phyloP scores from a whole-genome alignment of 2,113 vertebrate genomes.

The Gambusia holbrooki region DNA sequence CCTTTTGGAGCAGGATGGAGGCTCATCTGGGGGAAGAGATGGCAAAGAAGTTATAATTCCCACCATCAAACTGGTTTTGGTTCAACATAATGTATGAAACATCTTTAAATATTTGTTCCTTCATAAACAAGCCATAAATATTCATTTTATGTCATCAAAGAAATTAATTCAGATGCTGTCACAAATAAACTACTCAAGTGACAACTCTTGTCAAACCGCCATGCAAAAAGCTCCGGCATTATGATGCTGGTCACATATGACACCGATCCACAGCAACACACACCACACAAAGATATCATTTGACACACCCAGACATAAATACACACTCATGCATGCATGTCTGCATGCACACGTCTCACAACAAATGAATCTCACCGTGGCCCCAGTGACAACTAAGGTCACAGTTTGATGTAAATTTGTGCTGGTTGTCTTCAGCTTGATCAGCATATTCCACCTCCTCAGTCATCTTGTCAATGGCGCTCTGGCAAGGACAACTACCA shows the following conservation, averaged over 20 bases:
- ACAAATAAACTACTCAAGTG: constrained; percentile 40
- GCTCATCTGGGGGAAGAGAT: constrained; percentile 43
- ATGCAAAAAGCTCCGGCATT: constrained; percentile 50
- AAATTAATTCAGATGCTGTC: constrained; percentile 46
- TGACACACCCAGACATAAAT: constrained; percentile 49
- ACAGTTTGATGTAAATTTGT: constrained; percentile 77
- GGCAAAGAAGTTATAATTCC: neutral
- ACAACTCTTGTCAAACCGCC: constrained; percentile 67
- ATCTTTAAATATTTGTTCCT: neutral
- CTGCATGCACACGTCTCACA: constrained; percentile 53
- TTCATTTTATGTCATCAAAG: constrained; percentile 18
- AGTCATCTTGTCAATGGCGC: constrained; percentile 78
- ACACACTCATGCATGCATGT: constrained; percentile 56
- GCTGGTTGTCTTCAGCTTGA: constrained; percentile 77
- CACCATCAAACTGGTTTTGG: neutral
- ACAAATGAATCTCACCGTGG: constrained; percentile 76
- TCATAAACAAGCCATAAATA: constrained; percentile 31
- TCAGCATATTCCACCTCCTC: constrained; percentile 82
- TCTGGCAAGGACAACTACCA: constrained; percentile 82
- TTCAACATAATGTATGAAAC: constrained; percentile 4
- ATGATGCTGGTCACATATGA: constrained; percentile 51
- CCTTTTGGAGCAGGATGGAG: constrained; percentile 74
- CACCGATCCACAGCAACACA: constrained; percentile 50
- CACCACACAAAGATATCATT: constrained; percentile 51
- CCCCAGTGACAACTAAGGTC: constrained; percentile 78